A percentile compares a stretch with the other conserved stretches of the same genome.
Evolutionary conservation across 2,888 invertebrate genomes (phyloP).

Genomic region (Erebia aethiops): DNA sequence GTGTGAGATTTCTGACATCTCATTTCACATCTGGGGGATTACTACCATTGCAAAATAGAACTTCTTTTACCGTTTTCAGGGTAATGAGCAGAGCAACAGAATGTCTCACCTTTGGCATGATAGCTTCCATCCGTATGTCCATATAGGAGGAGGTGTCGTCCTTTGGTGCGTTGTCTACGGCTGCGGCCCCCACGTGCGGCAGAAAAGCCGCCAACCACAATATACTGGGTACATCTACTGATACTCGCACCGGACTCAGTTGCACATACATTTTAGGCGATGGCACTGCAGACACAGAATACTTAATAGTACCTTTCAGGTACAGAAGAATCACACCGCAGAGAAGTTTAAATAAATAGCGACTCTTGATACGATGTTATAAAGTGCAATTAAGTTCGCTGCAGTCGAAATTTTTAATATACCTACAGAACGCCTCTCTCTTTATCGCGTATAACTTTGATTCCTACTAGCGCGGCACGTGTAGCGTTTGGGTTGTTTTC

Average conservation of each 20-base stretch:
- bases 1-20: too few relatives aligned
- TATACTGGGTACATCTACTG: slow-evolving; percentile 93
- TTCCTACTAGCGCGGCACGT: too few relatives aligned
- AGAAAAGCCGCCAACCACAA: slow-evolving; percentile 97
- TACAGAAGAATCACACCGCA: too few relatives aligned
- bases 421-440: too few relatives aligned
- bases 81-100: not conserved
- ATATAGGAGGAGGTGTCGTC: slow-evolving; percentile 79
- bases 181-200: slow-evolving; percentile 89
- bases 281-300: slow-evolving; percentile 86
- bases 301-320: not conserved
- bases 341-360: too few relatives aligned
- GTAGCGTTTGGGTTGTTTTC: too few relatives aligned
- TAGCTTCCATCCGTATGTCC: slow-evolving; percentile 94
- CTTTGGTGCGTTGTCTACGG: slow-evolving; percentile 56
- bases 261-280: slow-evolving; percentile 96
- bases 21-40: too few relatives aligned
- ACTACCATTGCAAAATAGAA: too few relatives aligned
- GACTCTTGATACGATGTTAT: too few relatives aligned
- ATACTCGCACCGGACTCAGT: slow-evolving; percentile 94
- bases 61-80: not conserved
- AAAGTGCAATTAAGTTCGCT: too few relatives aligned
- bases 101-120: slow-evolving; percentile 92
- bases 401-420: too few relatives aligned
- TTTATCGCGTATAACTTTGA: too few relatives aligned